These are phyloP conservation scores for Caenorhabditis afra DNA, from an alignment of 2,888 invertebrate genomes.

Conservation along the genomic window DNA sequence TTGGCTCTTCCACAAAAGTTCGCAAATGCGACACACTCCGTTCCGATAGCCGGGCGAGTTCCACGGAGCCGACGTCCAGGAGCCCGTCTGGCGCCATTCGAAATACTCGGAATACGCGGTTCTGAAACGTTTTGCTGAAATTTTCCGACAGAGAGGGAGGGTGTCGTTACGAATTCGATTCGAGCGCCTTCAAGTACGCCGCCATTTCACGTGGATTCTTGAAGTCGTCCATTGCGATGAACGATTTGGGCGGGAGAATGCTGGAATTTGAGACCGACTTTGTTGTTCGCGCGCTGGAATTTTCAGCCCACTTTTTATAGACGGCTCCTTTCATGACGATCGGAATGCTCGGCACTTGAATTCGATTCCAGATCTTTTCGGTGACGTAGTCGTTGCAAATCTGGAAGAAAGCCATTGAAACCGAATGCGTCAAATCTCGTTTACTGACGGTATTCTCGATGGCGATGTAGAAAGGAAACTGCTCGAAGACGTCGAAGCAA, in stretches of 20 bases:
- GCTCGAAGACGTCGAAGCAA: slow-evolving; percentile 63
- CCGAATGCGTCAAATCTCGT: neutral
- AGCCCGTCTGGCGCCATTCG: slow-evolving; percentile 72
- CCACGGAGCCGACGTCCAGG: slow-evolving; percentile 77
- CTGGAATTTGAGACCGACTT: slow-evolving; percentile 57
- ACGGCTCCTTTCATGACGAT: slow-evolving; percentile 74
- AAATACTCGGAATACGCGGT: slow-evolving; percentile 76
- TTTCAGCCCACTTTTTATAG: slow-evolving; percentile 60
- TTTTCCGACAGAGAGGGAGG: too few relatives aligned
- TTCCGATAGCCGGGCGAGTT: slow-evolving; percentile 75
- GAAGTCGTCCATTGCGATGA: slow-evolving; percentile 79
- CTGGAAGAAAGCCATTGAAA: slow-evolving; percentile 25
- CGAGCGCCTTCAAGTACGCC: slow-evolving; percentile 66
- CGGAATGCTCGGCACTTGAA: slow-evolving; percentile 70
- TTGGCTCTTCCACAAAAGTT: slow-evolving; percentile 63
- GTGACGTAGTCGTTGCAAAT: slow-evolving; percentile 78
- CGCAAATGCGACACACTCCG: slow-evolving; percentile 70
- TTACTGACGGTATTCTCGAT: slow-evolving; percentile 73
- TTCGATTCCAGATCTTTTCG: slow-evolving; percentile 76
- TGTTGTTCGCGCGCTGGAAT: neutral
- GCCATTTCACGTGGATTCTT: slow-evolving; percentile 72
- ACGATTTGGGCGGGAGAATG: slow-evolving; percentile 71
- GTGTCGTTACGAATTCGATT: slow-evolving; percentile 53
- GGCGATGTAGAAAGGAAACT: slow-evolving; percentile 77
- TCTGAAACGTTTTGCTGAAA: slow-evolving; percentile 33